Percentiles rank a stretch among this genome's conserved stretches.
Conservation (phyloP, 2,113 vertebrate species). For the Coreoperca whiteheadi region DNA sequence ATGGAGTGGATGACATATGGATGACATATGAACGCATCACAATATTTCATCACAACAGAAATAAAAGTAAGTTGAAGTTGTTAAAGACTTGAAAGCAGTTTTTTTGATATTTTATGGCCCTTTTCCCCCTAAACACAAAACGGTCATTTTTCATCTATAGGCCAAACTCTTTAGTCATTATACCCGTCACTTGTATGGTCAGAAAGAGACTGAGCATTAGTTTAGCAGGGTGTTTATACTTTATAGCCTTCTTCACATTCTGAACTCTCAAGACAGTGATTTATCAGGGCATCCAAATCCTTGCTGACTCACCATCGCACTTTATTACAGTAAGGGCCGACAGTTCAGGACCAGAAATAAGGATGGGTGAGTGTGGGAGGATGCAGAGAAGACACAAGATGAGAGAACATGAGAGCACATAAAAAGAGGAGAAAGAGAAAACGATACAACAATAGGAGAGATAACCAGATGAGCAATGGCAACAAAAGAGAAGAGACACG, state of each 20-base stretch:
- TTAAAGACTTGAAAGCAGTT: background rate
- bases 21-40: background rate
- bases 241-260: constrained; percentile 43
- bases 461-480: background rate
- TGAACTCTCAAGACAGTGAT: constrained; percentile 26
- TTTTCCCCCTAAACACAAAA: background rate
- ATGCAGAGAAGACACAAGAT: background rate
- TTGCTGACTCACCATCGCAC: constrained; percentile 61
- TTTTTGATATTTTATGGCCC: background rate
- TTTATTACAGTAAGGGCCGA: constrained; percentile 34
- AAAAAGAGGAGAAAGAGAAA: background rate
- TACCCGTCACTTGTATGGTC: constrained; percentile 15
- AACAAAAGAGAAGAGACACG: background rate
- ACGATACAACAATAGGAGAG: background rate
- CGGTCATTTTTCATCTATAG: constrained; percentile 2
- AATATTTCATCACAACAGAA: background rate
- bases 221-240: constrained; percentile 33
- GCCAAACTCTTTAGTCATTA: constrained; percentile 26
- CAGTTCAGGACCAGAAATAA: constrained; percentile 40
- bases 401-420: background rate
- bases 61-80: background rate
- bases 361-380: constrained; percentile 27
- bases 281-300: constrained; percentile 43
- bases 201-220: constrained; percentile 33
- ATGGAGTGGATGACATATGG: background rate